Conservation (phyloP, 2,113 vertebrate species). For the Aspiorhynchus laticeps region DNA sequence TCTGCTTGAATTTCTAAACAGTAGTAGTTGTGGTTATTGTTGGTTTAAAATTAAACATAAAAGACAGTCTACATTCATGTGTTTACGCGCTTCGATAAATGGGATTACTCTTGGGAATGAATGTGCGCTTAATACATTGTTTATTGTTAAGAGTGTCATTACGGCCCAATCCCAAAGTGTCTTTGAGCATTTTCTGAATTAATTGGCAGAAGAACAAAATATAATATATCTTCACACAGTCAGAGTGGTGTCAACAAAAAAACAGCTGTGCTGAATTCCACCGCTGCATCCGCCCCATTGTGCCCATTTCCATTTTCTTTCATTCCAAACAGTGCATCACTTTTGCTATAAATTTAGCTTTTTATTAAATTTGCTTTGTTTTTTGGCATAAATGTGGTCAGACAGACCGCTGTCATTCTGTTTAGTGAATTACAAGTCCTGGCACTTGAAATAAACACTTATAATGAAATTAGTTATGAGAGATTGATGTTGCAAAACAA, state of each 20-base stretch:
- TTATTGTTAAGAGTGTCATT: slow-evolving; percentile 23
- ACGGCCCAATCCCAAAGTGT: not conserved
- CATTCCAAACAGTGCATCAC: not conserved
- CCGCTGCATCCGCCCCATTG: slow-evolving; percentile 3
- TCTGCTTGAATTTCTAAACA: not conserved
- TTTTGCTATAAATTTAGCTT: slow-evolving; percentile 1
- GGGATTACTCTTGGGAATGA: slow-evolving; percentile 12
- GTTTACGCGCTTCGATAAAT: not conserved
- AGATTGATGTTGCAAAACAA: slow-evolving; percentile 15
- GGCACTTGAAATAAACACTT: not conserved
- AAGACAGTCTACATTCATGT: not conserved
- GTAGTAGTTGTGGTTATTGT: not conserved
- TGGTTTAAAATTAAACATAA: slow-evolving; percentile 33
- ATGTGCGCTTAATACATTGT: slow-evolving; percentile 16
- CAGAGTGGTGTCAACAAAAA: slow-evolving; percentile 2
- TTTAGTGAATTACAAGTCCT: not conserved
- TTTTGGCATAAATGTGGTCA: slow-evolving; percentile 8
- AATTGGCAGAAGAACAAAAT: slow-evolving; percentile 22
- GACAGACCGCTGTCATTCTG: slow-evolving; percentile 5
- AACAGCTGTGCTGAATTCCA: slow-evolving; percentile 19
- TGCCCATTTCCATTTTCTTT: not conserved
- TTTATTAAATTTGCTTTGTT: slow-evolving; percentile 18
- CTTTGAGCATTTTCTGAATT: slow-evolving; percentile 3
- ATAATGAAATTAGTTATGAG: slow-evolving; percentile 6
- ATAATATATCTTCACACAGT: slow-evolving; percentile 16